Conservation (phyloP, 2,113 vertebrate genomes). For the Halcyon malimbica region DNA sequence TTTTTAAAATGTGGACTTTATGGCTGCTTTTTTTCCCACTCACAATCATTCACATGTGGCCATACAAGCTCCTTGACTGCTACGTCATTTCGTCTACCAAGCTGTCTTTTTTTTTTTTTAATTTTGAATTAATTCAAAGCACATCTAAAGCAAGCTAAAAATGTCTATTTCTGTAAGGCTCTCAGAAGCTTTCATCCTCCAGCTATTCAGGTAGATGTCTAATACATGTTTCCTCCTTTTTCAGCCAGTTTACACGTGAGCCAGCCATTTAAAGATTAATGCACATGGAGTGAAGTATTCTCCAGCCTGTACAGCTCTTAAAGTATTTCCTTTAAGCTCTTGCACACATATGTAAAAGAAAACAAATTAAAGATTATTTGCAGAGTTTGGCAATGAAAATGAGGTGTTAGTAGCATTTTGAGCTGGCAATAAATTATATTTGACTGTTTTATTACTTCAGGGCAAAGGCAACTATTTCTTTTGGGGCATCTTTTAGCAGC, state of each 20-base stretch:
- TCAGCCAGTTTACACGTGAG: neutral
- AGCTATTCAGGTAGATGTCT: neutral
- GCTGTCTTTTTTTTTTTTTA: neutral
- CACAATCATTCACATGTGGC: neutral
- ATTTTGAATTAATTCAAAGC: neutral
- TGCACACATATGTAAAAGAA: conserved; percentile 40
- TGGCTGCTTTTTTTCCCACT: neutral
- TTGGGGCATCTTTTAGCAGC: neutral
- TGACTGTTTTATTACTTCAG: neutral
- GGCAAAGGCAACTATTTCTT: conserved; percentile 32
- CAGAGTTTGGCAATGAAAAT: conserved; percentile 46
- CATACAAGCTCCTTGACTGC: neutral
- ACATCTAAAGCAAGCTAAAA: neutral
- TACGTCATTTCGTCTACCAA: neutral
- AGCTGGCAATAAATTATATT: conserved; percentile 55
- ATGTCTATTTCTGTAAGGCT: neutral
- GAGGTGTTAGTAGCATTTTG: conserved; percentile 52
- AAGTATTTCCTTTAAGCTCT: conserved; percentile 36
- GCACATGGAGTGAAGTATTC: neutral
- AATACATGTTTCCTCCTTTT: neutral
- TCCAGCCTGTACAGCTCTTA: neutral
- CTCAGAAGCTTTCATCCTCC: neutral
- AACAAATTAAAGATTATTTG: conserved; percentile 57
- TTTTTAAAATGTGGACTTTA: neutral
- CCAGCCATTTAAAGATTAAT: neutral